Conservation (phyloP, 2,888 invertebrate species). For the Drosophila cracens region DNA sequence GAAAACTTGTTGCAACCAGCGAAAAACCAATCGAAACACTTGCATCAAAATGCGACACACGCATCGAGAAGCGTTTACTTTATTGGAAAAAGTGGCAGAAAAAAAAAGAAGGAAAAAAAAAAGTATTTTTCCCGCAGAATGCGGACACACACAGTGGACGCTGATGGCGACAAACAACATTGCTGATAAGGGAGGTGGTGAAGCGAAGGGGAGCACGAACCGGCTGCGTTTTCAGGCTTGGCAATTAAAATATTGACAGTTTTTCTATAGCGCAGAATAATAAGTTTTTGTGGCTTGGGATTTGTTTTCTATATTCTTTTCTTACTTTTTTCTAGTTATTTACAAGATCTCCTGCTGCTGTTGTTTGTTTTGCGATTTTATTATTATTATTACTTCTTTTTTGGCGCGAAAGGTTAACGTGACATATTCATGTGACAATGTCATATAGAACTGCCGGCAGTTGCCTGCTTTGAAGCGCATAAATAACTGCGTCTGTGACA, state of each 20-base stretch:
- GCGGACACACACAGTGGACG: conserved; percentile 78
- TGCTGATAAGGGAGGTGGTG: conserved; percentile 18
- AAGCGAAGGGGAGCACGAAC: conserved; percentile 32
- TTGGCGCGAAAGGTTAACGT: conserved; percentile 76
- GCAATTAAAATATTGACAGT: conserved; percentile 81
- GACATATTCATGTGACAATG: conserved; percentile 82
- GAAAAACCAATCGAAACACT: conserved; percentile 48
- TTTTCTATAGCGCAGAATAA: conserved; percentile 74
- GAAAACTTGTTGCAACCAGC: conserved; percentile 55
- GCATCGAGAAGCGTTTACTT: conserved; percentile 74
- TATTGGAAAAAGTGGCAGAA: conserved; percentile 77
- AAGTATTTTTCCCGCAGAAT: conserved; percentile 72
- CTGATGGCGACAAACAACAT: conserved; percentile 20
- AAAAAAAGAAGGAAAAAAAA: conserved; percentile 28
- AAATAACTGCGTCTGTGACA: conserved; percentile 81
- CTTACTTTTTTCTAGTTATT: conserved; percentile 26
- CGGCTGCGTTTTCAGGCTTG: conserved; percentile 57
- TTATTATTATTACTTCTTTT: conserved; percentile 23
- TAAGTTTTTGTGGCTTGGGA: conserved; percentile 53
- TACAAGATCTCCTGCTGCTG: conserved; percentile 55
- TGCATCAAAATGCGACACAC: conserved; percentile 74
- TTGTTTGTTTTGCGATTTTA: conserved; percentile 28
- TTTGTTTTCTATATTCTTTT: conserved; percentile 8
- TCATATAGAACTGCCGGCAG: conserved; percentile 74
- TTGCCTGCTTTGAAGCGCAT: conserved; percentile 74